phyloP scores from a whole-genome alignment of 2,113 vertebrate genomes.

The Cyprinodon variegatus region DNA sequence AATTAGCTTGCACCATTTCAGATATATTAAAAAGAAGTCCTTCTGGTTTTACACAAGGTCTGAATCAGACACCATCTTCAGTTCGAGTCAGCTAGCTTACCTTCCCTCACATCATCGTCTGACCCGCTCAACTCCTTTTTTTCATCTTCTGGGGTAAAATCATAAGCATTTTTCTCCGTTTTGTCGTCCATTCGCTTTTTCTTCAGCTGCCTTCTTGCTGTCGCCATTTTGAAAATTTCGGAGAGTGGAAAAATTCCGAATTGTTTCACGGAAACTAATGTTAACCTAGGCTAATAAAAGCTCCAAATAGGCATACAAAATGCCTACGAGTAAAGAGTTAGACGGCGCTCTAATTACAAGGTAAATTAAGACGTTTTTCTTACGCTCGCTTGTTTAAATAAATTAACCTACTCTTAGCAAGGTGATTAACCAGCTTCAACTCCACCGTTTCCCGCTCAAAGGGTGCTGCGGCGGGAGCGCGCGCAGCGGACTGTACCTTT shows the following conservation, averaged over 20 bases:
- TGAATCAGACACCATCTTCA: neutral
- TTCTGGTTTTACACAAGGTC: neutral
- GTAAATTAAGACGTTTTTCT: neutral
- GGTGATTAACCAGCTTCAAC: neutral
- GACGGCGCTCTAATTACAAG: neutral
- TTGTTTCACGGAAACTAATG: too few species aligned
- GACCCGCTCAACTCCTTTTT: constrained; percentile 69
- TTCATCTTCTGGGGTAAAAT: constrained; percentile 57
- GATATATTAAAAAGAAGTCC: too few species aligned
- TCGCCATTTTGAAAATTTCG: constrained; percentile 50
- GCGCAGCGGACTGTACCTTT: neutral
- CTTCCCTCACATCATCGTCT: constrained; percentile 63
- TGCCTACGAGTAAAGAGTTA: neutral
- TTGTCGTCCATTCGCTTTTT: constrained; percentile 50
- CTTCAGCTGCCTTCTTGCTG: constrained; percentile 62
- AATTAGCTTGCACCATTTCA: too few species aligned
- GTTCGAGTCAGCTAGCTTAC: constrained; percentile 22
- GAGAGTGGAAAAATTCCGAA: neutral
- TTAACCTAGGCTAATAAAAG: too few species aligned
- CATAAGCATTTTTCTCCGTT: constrained; percentile 50
- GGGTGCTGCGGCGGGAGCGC: neutral
- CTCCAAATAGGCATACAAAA: too few species aligned
- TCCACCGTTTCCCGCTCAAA: neutral
- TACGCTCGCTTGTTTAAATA: neutral
- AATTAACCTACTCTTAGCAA: neutral